Evolutionary conservation across 1,140 invertebrate species (phyloP), one percentile per base, ranked within the genome.

Genomic region (Arctopsyche grandis): DNA sequence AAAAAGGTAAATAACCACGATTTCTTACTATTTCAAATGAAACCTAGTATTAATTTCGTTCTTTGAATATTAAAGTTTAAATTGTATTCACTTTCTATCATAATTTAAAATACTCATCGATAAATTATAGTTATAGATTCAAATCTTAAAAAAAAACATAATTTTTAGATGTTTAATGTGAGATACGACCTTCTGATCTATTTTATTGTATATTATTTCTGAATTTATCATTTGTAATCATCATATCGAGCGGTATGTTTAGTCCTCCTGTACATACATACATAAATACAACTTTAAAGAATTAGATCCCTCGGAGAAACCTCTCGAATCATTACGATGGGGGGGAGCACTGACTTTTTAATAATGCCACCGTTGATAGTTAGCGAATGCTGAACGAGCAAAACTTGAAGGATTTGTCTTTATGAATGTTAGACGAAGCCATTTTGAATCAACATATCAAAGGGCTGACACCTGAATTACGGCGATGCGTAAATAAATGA

Each of bases 391-490:
- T 52, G 48, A 52, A 52, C 1, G 48, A 52, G 12, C 16, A 16
- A 52, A 14, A 16, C 16, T 52, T 52, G 29, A 52, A 52, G 16
- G 12, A 52, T 52, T 16, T 12, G 48, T 52, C 48, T 52, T 38
- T 4, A 52, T 14, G 12, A 52, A 52, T 16, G 48, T 14, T 16
- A 14, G 16, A 66, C 1, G 24, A 52, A 76, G 38, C 19, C 74
- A 16, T 38, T 76, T 76, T 60, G 24, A 76, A 76, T 63, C 16
- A 16, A 76, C 74, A 76, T 76, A 76, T 76, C 74, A 44, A 63
- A 71, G 63, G 74, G 74, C 56, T 76, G 74, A 38, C 63, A 29
- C n/a, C n/a, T 26, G 48, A 52, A 12, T 52, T 52, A 14, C 12
- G 48, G 48, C 48, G 16, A 38, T 38, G 29, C 52, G 52, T 16